Base-by-base conservation (phyloP, 1,140 invertebrate genomes). In the Pomacea maculata region DNA sequence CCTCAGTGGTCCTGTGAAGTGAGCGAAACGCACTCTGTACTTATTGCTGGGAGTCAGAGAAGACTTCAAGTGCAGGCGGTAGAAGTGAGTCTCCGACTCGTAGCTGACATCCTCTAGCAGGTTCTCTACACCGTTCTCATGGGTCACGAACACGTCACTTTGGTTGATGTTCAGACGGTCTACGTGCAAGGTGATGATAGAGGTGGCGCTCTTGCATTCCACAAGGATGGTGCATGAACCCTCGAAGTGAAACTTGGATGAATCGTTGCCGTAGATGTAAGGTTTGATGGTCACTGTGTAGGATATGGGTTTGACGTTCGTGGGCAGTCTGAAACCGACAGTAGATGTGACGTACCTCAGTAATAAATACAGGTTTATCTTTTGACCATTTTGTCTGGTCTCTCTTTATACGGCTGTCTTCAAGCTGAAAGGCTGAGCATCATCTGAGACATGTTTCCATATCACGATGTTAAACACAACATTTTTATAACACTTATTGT, bases 211-310 rank as follows among this genome's bases (percentile, higher is more conserved):
- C 15, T 90, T 80, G 11, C 93, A 93, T 29, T 88, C 89, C 12
- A 97, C 88, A 11, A 93, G 84, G 17, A 97, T 96, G 70, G 92
- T 93, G 0, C 96, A 95, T 57, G 89, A 92, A 1, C 96, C 96
- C 78, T 91, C 87, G 87, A 96, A 96, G 17, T 91, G 93, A 10
- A 90, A 91, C 11, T 85, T 73, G 14, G 55, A 45, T 5, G 88
- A 85, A 34, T 86, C 83, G 25, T 34, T 61, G 15, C 79, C 65
- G 78, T 88, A 87, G 29, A 91, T 87, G 68, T 86, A 86, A 7
- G 90, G 89, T 64, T 81, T 82, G 11, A 91, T 79, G 61, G 85
- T 78, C 10, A 91, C 67, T 15, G 86, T 82, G 71, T 91, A 91
- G n/a, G 86, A 82, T 11, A 75, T 70, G 2, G 90, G 90, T 8